Conservation (phyloP, 2,113 vertebrate species). For the Grammomys surdaster region DNA sequence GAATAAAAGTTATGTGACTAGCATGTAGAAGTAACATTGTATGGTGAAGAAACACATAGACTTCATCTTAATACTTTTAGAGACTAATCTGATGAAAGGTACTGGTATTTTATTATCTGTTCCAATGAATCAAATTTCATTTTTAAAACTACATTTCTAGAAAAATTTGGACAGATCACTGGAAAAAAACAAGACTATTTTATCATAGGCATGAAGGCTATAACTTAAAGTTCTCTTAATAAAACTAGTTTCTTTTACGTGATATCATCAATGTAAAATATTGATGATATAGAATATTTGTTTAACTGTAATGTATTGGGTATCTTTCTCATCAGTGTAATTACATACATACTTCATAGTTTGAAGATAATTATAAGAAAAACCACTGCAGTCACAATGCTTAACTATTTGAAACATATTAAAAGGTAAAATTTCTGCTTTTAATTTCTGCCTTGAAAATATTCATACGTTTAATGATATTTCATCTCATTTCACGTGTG, state of each 20-base stretch:
- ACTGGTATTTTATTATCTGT: background rate
- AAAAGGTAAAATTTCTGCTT: background rate
- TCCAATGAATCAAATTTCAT: background rate
- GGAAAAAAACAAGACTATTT: background rate
- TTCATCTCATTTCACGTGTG: background rate
- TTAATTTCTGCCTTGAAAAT: background rate
- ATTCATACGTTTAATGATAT: background rate
- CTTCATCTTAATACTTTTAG: background rate
- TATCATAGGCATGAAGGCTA: background rate
- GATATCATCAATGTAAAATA: no score
- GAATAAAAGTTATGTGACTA: background rate
- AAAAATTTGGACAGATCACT: background rate
- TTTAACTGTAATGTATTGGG: background rate
- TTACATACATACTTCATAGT: background rate
- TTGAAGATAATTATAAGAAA: background rate
- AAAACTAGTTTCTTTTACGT: background rate
- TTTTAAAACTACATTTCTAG: background rate
- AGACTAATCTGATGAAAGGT: background rate
- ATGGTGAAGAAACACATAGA: background rate
- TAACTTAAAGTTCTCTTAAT: background rate
- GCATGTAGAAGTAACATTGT: background rate
- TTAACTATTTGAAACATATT: background rate
- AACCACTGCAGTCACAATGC: no score
- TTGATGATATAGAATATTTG: background rate
- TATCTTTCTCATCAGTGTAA: background rate